These are phyloP conservation scores for Gymnoscelis rufifasciata DNA, from an alignment of 2,888 invertebrate genomes.

Conservation along the genomic window DNA sequence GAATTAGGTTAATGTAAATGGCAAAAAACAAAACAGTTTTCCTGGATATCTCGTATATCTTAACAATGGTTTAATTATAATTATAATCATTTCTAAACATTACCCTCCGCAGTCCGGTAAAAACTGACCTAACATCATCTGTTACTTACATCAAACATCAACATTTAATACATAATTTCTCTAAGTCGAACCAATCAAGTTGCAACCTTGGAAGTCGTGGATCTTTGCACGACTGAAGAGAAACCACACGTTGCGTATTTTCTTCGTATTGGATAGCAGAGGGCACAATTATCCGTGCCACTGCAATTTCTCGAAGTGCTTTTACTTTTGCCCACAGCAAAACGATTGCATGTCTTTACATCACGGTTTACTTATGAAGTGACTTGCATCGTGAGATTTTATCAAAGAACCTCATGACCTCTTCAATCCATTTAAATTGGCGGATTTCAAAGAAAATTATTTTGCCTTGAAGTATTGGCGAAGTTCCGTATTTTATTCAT, in stretches of 20 bases:
- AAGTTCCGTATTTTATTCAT: too few species aligned
- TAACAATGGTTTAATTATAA: too few species aligned
- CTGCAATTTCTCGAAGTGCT: conserved; percentile 72
- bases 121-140: too few species aligned
- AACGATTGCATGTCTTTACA: conserved; percentile 59
- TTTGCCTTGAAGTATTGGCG: background rate
- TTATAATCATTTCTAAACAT: too few species aligned
- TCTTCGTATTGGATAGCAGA: conserved; percentile 54
- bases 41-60: too few species aligned
- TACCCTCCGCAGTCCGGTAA: too few species aligned
- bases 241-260: conserved; percentile 59
- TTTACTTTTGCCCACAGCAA: conserved; percentile 64
- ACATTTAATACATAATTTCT: too few species aligned
- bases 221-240: conserved; percentile 31
- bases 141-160: too few species aligned
- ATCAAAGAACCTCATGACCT: background rate
- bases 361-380: conserved; percentile 27
- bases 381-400: conserved; percentile 15
- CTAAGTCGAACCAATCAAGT: too few species aligned
- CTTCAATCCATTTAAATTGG: background rate
- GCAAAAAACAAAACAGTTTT: too few species aligned
- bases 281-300: conserved; percentile 66
- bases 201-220: background rate
- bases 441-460: background rate
- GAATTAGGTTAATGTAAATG: too few species aligned